phyloP scores from a whole-genome alignment of 2,113 vertebrate genomes.

The Gymnarchus niloticus region DNA sequence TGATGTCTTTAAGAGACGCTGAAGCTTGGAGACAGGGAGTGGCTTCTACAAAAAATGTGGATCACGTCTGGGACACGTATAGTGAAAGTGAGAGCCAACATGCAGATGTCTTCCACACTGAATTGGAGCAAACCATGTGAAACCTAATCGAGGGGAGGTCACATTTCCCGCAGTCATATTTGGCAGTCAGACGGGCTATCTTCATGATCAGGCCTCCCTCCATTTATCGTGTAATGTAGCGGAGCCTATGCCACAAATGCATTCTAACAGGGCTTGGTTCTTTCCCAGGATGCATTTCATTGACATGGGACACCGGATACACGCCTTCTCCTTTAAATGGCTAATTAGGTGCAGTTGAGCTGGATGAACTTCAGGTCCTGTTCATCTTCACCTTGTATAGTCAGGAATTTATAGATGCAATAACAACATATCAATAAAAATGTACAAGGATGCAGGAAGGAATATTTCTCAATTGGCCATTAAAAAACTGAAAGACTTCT shows the following conservation, averaged over 20 bases:
- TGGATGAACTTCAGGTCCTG: neutral
- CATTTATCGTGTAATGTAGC: slow-evolving; percentile 48
- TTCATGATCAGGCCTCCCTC: slow-evolving; percentile 35
- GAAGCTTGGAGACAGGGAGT: neutral
- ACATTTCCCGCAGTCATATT: neutral
- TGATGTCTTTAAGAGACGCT: neutral
- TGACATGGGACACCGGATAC: slow-evolving; percentile 17
- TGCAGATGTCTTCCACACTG: slow-evolving; percentile 5
- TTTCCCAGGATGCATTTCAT: slow-evolving; percentile 22
- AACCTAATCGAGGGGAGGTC: slow-evolving; percentile 19
- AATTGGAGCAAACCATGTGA: slow-evolving; percentile 34
- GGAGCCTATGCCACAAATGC: slow-evolving; percentile 20
- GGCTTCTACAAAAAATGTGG: neutral
- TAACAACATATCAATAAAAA: neutral
- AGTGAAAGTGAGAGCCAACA: neutral
- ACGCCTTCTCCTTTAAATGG: slow-evolving; percentile 36
- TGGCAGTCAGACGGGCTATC: slow-evolving; percentile 19
- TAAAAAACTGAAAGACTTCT: neutral
- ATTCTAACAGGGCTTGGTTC: slow-evolving; percentile 8
- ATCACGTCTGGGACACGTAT: neutral
- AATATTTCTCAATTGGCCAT: neutral
- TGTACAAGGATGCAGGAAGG: neutral
- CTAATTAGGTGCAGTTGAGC: slow-evolving; percentile 32
- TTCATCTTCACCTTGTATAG: neutral
- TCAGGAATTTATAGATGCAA: neutral